Percentiles rank a stretch among this genome's conserved stretches.
These are phyloP conservation scores for Noctilio leporinus DNA, from an alignment of 2,113 vertebrate species.

Conservation along the genomic window DNA sequence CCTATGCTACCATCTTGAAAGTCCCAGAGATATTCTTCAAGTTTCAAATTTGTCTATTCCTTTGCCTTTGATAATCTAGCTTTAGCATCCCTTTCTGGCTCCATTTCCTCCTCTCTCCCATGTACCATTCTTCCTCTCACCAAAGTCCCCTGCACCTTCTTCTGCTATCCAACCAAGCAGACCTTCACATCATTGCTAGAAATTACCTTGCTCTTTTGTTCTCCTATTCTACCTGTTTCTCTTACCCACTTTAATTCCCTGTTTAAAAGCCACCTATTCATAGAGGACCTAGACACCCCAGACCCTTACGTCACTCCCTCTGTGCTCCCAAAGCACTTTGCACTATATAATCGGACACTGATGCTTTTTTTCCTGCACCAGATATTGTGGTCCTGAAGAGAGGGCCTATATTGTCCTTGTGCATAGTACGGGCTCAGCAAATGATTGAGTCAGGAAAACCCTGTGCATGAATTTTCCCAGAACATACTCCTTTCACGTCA, in stretches of 20 bases:
- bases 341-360: background rate
- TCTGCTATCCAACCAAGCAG: background rate
- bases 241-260: background rate
- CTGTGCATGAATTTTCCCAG: background rate
- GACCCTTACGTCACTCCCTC: background rate
- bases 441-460: background rate
- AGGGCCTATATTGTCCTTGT: background rate
- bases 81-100: background rate
- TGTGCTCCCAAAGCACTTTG: background rate
- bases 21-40: background rate
- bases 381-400: background rate
- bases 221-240: background rate
- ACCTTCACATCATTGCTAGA: background rate
- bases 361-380: background rate
- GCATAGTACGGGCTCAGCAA: background rate
- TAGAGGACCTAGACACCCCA: background rate
- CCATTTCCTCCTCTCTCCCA: background rate
- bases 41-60: too few species aligned
- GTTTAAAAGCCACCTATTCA: background rate
- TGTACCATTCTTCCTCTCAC: accelerated
- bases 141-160: background rate
- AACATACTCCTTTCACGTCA: background rate
- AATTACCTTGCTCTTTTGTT: background rate
- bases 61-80: too few species aligned
- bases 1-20: too few species aligned